Base-by-base conservation (phyloP, 2,797 vertebrate genomes). In the Amblyopsis hoosieri region DNA sequence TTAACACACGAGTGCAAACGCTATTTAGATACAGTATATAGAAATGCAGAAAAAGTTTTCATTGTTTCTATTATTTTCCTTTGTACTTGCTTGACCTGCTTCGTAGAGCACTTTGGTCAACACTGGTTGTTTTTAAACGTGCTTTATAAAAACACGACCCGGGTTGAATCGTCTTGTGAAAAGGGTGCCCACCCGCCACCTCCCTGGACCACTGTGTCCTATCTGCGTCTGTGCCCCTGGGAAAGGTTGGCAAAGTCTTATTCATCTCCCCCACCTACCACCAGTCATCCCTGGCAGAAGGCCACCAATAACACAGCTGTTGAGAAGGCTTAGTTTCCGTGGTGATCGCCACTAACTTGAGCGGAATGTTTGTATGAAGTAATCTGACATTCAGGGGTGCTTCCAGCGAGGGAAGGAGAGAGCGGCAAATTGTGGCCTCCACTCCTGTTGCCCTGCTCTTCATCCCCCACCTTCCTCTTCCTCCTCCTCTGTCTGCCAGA, bases 251-350 rank as follows among this genome's bases (percentile, higher is more conserved):
- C 2, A 23, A 23, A 58, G 48, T 67, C 74, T 66, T 70, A 78
- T 79, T 73, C 74, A 66, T 64, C 62, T 64, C 67, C 66, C 78
- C 79, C 78, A 75, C 72, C 81, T 74, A 69, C 71, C 74, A 82
- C 81, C 82, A 78, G 82, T 69, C 87, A 70, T 72, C 70, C 56
- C 85, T 95, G 94, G 93, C 92, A 15, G 0, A 15, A 23, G 52
- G 89, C 93, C 94, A 95, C 92, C 89, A 93, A 94, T 92, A 95
- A 94, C 94, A 94, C 93, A 95, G 94, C 94, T 95, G 93, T 91
- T 91, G 90, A 94, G 91, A 82, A 89, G 92, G 92, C 91, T 94
- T 91, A 89, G 93, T 96, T 89, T 89, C 93, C 80, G 65, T 89
- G 93, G 93, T 76, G 53, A 93, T 92, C 86, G 87, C 80, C 51